Evolutionary conservation across 2,113 vertebrate species (phyloP), one percentile per base, ranked within the genome.

Genomic region (Neotoma lepida): DNA sequence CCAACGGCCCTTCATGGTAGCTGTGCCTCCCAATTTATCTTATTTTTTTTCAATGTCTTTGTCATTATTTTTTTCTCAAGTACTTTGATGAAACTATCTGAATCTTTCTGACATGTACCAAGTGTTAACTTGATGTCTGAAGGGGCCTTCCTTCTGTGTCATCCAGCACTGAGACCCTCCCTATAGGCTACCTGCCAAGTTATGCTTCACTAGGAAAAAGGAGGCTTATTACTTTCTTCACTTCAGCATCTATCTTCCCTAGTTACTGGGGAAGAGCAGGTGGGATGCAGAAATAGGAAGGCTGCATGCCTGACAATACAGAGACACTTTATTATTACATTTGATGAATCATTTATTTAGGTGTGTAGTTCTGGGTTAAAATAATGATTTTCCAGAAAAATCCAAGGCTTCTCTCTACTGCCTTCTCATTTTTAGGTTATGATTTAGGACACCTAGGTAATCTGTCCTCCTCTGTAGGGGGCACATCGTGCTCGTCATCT

Each of bases 61-160:
- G 39, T 58, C 58, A 58, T 33, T 90, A 39, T 26, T n/a, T 94
- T 85, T 86, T 91, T 81, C 46, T 88, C 15, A 76, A n/a, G 22
- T 15, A 77, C 28, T 22, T 63, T 56, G 9, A 61, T 49, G 70
- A 92, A 91, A 56, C 35, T 44, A 0, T 51, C 24, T 51, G 66
- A 24, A 39, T 78, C 49, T 85, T 90, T 78, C n/a, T 73, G 70
- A 1, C 33, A 18, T 7, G 41, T 56, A 46, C 4, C 8, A 86
- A 9, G 3, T 30, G 24, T 77, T 39, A 64, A 4, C 61, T 86
- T 54, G 66, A 24, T 70, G 71, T 94, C 18, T 54, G 28, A 63
- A 44, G 66, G 54, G 6, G 18, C 15, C 9, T 54, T 58, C 8
- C 24, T 94, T 87, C 54, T 66, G 39, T 44, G 35, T 30, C 49